Percentiles rank a stretch among this genome's conserved stretches.
These are phyloP conservation scores for Himalopsyche kuldschensis DNA, from an alignment of 2,888 invertebrate species.

Conservation along the genomic window DNA sequence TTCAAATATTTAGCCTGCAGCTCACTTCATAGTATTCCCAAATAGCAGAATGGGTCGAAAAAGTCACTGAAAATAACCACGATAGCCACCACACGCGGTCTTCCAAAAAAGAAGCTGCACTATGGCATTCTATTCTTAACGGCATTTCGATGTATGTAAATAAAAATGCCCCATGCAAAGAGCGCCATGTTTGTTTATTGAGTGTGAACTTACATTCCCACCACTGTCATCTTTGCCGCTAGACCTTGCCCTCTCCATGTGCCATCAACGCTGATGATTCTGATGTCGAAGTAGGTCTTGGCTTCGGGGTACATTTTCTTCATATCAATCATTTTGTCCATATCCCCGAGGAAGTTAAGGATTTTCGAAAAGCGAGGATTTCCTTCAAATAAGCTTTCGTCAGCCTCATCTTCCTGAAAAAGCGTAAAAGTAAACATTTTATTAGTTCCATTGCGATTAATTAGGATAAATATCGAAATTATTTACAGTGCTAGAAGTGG, in stretches of 20 bases:
- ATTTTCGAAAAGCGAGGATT: constrained; percentile 69
- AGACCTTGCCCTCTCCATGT: constrained; percentile 68
- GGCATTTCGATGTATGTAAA: neutral
- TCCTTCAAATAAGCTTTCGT: constrained; percentile 55
- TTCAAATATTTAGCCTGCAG: neutral
- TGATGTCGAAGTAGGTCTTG: constrained; percentile 61
- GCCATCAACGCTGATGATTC: constrained; percentile 68
- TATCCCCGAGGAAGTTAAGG: constrained; percentile 59
- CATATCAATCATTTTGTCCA: constrained; percentile 60
- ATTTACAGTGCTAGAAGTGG: too few species aligned
- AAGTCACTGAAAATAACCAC: too few species aligned
- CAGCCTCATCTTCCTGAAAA: constrained; percentile 47
- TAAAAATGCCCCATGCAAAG: neutral
- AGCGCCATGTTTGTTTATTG: neutral
- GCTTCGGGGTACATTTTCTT: constrained; percentile 62
- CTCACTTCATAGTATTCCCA: neutral
- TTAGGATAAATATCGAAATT: too few species aligned
- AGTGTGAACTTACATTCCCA: neutral
- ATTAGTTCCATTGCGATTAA: constrained; percentile 41
- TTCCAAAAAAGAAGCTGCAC: neutral
- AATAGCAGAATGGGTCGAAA: neutral
- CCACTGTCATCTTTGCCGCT: constrained; percentile 57
- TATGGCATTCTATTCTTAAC: neutral
- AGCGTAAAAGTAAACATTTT: neutral
- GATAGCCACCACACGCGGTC: neutral